A percentile compares a stretch with the other conserved stretches of the same genome.
These are phyloP conservation scores for Cecidostiba fungosa DNA, from an alignment of 2,888 invertebrate genomes.

Conservation along the genomic window DNA sequence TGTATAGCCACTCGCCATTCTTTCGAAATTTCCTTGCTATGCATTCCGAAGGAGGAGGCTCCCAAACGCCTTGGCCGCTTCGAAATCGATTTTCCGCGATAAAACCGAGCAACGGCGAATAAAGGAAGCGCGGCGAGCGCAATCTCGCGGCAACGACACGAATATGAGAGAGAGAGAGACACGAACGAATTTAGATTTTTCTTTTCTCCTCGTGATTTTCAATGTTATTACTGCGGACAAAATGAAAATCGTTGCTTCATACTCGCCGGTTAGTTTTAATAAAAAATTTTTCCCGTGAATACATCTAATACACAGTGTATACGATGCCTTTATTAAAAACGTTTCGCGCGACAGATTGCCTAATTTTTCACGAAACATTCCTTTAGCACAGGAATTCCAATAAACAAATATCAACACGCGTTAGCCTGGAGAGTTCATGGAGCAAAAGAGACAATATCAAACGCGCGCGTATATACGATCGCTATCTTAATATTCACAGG, in stretches of 20 bases:
- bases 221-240: neutral
- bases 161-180: neutral
- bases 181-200: conserved; percentile 3
- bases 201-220: conserved; percentile 3
- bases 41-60: neutral
- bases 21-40: conserved; percentile 23
- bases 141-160: conserved; percentile 13
- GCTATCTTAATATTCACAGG: neutral
- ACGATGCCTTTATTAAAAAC: neutral
- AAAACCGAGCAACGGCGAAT: conserved; percentile 20
- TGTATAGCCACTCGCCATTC: neutral
- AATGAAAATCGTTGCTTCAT: neutral
- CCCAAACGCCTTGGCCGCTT: conserved; percentile 38
- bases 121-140: conserved; percentile 1
- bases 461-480: neutral
- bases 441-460: neutral
- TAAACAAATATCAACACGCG: neutral
- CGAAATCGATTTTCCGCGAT: conserved; percentile 54
- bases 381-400: neutral
- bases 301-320: neutral
- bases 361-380: too few species aligned
- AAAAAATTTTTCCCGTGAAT: too few species aligned
- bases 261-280: neutral
- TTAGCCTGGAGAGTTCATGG: neutral
- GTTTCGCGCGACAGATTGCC: neutral